Base-by-base conservation (phyloP, 2,113 vertebrate species). In the Jacana jacana region DNA sequence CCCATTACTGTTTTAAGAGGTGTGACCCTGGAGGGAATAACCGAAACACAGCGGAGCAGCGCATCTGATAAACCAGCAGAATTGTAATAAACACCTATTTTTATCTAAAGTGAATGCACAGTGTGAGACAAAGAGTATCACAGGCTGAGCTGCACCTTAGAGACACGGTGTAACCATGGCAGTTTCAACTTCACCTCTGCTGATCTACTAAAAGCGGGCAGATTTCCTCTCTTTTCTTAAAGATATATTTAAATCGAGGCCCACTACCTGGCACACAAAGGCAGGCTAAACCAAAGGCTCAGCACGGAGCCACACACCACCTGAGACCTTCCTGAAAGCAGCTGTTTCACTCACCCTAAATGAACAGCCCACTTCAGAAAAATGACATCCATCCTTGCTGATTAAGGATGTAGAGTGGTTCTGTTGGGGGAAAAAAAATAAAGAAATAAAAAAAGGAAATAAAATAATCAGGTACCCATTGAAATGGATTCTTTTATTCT, bases 281-380 rank as follows among this genome's bases (percentile, higher is more conserved):
- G 48, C 64, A 73, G 70, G 31, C 37, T 30, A 49, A 25, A 25
- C 33, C 40, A 54, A 35, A 48, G 66, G 58, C 44, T 42, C 54
- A 14, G n/a, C 13, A 20, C 8, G 19, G 46, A 68, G 66, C 1
- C 37, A 35, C 2, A 12, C 13, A 12, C 42, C 37, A 11, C 3
- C 4, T 18, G 46, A 83, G 69, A 27, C 58, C 66, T 48, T 55
- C 58, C 81, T 27, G 30, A 49, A 69, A 58, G 72, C 46, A 44
- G 42, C 14, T 0, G 0, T 6, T 55, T 57, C 51, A 64, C 97
- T 95, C 97, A 99, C 99, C 98, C 96, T 97, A 64, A 98, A 99
- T 7, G 93, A 94, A 71, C 99, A 99, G 93, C 99, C 98, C 3
- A 98, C 89, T 37, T 97, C 96, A 88, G 97, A 95, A 58, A 98